A percentile compares a stretch with the other conserved stretches of the same genome.
Conservation (phyloP, 2,113 vertebrate genomes). For the Plecotus auritus region DNA sequence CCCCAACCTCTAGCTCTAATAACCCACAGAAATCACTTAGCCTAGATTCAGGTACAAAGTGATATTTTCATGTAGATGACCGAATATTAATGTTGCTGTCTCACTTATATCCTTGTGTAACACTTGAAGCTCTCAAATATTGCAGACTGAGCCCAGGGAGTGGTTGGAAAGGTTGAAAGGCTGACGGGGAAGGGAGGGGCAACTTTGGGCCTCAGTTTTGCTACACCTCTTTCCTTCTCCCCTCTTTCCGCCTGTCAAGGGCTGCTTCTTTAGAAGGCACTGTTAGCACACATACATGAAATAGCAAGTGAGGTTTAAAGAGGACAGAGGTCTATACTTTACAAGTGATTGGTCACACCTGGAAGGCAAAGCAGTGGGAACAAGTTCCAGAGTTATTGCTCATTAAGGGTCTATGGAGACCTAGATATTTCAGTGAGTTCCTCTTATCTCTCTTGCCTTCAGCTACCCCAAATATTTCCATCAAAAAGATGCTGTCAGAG, state of each 20-base stretch:
- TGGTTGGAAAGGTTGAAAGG: not conserved
- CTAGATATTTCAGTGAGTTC: not conserved
- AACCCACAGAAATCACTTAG: not conserved
- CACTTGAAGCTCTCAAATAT: too few species aligned
- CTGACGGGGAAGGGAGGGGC: accelerated
- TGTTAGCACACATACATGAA: not conserved
- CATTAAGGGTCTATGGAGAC: not conserved
- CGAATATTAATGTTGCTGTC: not conserved
- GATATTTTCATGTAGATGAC: not conserved
- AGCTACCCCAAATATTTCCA: not conserved
- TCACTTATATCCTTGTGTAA: accelerated
- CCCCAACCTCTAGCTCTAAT: too few species aligned
- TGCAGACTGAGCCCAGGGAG: not conserved
- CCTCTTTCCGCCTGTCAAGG: not conserved
- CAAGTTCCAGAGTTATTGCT: not conserved
- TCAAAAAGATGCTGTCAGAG: not conserved
- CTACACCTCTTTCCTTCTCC: not conserved
- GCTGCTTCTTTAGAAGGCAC: not conserved
- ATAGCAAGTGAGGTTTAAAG: not conserved
- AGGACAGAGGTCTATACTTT: not conserved
- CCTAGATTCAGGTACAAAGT: not conserved
- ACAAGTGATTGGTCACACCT: not conserved
- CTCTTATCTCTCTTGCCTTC: not conserved
- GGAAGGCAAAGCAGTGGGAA: not conserved
- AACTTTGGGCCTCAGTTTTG: not conserved